Evolutionary conservation across 2,113 vertebrate genomes (phyloP).

Genomic region (Pholis gunnellus): DNA sequence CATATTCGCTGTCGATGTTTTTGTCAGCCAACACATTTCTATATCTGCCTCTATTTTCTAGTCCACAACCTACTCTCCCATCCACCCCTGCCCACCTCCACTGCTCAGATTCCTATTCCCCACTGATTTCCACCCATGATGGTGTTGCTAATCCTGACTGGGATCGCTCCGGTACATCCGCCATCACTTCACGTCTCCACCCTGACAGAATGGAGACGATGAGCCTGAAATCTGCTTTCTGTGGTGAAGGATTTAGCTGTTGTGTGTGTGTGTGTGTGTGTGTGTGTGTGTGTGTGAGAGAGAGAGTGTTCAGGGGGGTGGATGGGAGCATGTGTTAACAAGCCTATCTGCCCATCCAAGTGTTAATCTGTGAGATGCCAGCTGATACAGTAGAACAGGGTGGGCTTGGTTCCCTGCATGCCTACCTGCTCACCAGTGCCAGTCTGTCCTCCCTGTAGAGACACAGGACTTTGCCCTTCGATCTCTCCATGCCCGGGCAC

Average conservation of each 20-base stretch:
- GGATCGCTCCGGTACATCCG: constrained; percentile 63
- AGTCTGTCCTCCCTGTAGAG: constrained; percentile 55
- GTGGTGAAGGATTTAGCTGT: constrained; percentile 59
- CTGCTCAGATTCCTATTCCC: constrained; percentile 41
- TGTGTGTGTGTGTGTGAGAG: too few relatives aligned
- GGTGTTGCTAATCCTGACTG: constrained; percentile 74
- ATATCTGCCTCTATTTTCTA: constrained; percentile 23
- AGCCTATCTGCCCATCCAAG: constrained; percentile 77
- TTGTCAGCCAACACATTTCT: constrained; percentile 39
- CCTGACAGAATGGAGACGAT: constrained; percentile 70
- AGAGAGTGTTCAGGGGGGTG: constrained; percentile 38
- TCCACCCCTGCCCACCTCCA: background rate
- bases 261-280: too few relatives aligned
- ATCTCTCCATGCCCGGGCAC: constrained; percentile 60
- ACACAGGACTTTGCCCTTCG: constrained; percentile 56
- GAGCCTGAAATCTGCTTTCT: constrained; percentile 70
- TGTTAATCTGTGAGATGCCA: constrained; percentile 75
- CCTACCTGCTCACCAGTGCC: constrained; percentile 68
- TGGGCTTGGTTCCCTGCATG: constrained; percentile 59
- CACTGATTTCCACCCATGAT: constrained; percentile 66
- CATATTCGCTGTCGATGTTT: background rate
- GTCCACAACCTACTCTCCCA: constrained; percentile 7
- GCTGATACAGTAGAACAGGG: constrained; percentile 66
- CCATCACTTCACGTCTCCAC: constrained; percentile 59
- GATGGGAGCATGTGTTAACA: constrained; percentile 77